Evolutionary conservation across 92 coral and sea anemone species (phyloP).

Genomic region (Bergia sp.): DNA sequence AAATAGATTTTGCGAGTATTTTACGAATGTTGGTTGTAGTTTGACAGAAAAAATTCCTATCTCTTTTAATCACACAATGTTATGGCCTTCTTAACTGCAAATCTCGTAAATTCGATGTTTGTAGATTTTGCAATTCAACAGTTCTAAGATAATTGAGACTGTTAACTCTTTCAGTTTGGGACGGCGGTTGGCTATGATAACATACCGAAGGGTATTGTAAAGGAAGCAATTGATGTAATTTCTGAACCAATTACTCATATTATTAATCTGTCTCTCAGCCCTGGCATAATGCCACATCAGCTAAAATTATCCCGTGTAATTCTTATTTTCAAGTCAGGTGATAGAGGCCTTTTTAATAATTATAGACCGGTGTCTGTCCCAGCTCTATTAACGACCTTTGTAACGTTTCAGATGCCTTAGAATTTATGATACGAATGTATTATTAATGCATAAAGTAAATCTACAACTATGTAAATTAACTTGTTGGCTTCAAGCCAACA

Average conservation of each 20-base stretch:
- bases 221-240: conserved; percentile 41
- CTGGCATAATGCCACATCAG: conserved; percentile 48
- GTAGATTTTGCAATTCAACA: conserved; percentile 40
- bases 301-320: conserved; percentile 50
- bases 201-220: conserved; percentile 44
- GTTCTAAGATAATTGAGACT: conserved; percentile 40
- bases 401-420: neutral
- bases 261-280: conserved; percentile 46
- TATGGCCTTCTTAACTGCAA: conserved; percentile 20
- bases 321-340: conserved; percentile 27
- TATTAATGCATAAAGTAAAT: neutral
- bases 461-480: neutral
- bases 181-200: conserved; percentile 55
- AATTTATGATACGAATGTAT: neutral
- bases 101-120: conserved; percentile 37
- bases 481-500: neutral
- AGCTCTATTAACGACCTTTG: neutral
- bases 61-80: neutral
- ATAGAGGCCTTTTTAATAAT: neutral
- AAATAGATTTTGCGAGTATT: conserved; percentile 37
- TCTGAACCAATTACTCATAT: conserved; percentile 50
- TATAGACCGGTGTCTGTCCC: neutral
- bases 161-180: conserved; percentile 21
- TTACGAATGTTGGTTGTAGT: conserved; percentile 22
- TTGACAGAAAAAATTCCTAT: conserved; percentile 21